A percentile compares a stretch with the other conserved stretches of the same genome.
phyloP scores from a whole-genome alignment of 2,888 invertebrate species.

The Drosophila siamana region DNA sequence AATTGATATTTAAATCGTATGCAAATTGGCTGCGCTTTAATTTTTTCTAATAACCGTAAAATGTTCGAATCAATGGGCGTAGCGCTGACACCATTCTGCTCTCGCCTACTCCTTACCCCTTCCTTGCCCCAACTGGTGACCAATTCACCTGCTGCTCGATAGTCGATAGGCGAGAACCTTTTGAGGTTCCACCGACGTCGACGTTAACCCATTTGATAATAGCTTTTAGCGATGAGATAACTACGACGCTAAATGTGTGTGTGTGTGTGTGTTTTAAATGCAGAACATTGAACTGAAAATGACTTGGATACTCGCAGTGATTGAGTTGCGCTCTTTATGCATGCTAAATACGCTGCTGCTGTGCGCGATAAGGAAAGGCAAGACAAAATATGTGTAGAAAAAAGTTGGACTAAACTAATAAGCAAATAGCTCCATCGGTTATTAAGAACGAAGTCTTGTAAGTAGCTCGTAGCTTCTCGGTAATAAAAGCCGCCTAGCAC shows the following conservation, averaged over 20 bases:
- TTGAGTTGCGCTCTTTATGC: background rate
- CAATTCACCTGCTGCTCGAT: constrained; percentile 33
- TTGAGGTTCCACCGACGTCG: constrained; percentile 15
- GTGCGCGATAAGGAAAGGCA: background rate
- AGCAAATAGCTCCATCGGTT: no score
- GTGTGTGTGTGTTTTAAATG: background rate
- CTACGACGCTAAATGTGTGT: background rate
- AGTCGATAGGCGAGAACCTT: constrained; percentile 5
- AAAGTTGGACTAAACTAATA: no score
- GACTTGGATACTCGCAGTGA: background rate
- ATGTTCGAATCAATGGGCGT: constrained; percentile 26
- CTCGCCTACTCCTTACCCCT: background rate
- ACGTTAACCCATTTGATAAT: constrained; percentile 13
- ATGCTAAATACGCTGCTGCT: background rate
- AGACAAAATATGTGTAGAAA: no score
- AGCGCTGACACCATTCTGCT: constrained; percentile 11
- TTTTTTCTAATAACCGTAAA: constrained; percentile 54
- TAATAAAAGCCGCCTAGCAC: no score
- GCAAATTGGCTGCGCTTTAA: constrained; percentile 56
- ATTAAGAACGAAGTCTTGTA: no score
- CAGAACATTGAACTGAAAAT: constrained; percentile 19
- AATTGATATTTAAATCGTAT: constrained; percentile 52
- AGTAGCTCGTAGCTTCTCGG: no score
- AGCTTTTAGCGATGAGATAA: constrained; percentile 8
- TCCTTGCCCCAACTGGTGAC: background rate